Evolutionary conservation across 1,140 invertebrate genomes (phyloP).

Genomic region (Lerema accius): DNA sequence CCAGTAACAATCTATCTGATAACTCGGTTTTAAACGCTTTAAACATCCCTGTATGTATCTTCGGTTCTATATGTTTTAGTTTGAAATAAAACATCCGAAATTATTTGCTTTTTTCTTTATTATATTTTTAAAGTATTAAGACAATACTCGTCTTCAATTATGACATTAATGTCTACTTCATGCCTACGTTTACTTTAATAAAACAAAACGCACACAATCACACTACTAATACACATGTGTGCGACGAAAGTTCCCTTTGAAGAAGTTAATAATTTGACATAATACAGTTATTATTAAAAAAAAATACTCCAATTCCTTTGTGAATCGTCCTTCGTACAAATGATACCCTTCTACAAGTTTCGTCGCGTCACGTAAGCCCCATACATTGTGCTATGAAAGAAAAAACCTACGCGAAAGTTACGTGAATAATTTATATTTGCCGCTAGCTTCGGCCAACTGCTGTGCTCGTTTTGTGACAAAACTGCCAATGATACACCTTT

Average conservation of each 20-base stretch:
- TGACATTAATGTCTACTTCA: too few relatives aligned
- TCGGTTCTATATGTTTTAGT: too few relatives aligned
- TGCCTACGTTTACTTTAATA: too few relatives aligned
- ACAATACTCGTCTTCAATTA: too few relatives aligned
- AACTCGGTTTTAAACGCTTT: neutral
- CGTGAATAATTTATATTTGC: constrained; percentile 4
- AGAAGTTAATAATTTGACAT: too few relatives aligned
- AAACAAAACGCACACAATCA: too few relatives aligned
- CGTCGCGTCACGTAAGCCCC: neutral
- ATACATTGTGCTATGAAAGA: neutral
- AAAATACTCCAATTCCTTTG: neutral
- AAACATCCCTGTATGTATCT: too few relatives aligned
- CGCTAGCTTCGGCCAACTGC: neutral
- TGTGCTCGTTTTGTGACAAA: neutral
- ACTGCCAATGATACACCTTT: neutral
- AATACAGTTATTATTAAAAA: neutral
- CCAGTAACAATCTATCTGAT: neutral
- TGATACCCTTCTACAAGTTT: neutral
- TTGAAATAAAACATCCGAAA: too few relatives aligned
- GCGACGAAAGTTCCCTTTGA: too few relatives aligned
- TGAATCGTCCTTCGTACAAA: neutral
- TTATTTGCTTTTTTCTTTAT: too few relatives aligned
- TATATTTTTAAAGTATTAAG: too few relatives aligned
- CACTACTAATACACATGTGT: too few relatives aligned
- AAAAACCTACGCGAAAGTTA: neutral